A percentile compares a stretch with the other conserved stretches of the same genome.
Conservation (phyloP, 2,797 vertebrate species). For the Pseudochirops corinnae region DNA sequence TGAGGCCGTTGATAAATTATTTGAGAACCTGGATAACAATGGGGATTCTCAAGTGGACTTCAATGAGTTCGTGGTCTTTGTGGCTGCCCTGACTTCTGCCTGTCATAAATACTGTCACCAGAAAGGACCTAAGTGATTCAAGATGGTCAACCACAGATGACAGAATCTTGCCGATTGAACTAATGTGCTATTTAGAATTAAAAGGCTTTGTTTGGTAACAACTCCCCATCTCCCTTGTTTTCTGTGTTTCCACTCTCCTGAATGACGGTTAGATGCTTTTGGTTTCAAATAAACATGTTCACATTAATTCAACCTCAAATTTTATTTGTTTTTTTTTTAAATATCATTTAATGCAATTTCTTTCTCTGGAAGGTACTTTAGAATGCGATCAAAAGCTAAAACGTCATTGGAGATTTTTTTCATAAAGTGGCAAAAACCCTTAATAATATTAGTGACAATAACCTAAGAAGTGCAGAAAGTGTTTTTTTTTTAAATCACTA, state of each 20-base stretch:
- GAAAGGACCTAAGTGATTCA: slow-evolving; percentile 47
- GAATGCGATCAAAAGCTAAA: background rate
- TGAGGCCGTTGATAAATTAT: slow-evolving; percentile 74
- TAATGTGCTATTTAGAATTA: background rate
- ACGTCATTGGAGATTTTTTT: background rate
- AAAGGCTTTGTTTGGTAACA: background rate
- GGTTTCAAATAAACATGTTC: background rate
- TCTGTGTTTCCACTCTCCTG: background rate
- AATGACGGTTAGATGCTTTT: slow-evolving; percentile 23
- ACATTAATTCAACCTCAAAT: background rate
- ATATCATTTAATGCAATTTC: background rate
- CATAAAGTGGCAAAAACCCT: background rate
- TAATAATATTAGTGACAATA: background rate
- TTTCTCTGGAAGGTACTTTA: background rate
- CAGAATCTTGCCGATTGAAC: background rate
- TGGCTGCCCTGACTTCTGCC: slow-evolving; percentile 80
- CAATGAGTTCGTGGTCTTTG: slow-evolving; percentile 85
- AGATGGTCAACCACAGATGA: background rate
- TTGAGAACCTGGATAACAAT: slow-evolving; percentile 85
- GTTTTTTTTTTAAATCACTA: background rate
- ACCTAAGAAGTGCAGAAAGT: background rate
- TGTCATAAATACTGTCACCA: slow-evolving; percentile 79
- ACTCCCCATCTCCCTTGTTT: background rate
- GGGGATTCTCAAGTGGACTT: slow-evolving; percentile 86
- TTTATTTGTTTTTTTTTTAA: background rate